phyloP scores from a whole-genome alignment of 2,888 invertebrate genomes.

The Lapara coniferarum region DNA sequence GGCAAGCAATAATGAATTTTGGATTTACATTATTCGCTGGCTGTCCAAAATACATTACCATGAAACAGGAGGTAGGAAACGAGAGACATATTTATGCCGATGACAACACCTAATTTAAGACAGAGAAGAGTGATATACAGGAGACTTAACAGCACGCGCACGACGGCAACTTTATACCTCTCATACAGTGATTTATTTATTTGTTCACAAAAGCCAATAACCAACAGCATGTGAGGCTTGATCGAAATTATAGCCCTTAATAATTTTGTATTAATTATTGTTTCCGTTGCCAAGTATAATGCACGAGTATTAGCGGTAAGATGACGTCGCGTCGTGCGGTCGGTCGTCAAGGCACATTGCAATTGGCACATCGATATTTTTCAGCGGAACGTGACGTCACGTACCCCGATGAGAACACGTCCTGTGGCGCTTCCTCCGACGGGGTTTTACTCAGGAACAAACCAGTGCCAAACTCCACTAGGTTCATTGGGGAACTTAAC shows the following conservation, averaged over 20 bases:
- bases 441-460: constrained; percentile 96
- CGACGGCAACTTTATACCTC: constrained; percentile 46
- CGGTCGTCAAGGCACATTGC: constrained; percentile 59
- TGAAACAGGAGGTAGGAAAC: constrained; percentile 51
- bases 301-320: neutral
- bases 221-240: neutral
- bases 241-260: neutral
- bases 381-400: constrained; percentile 70
- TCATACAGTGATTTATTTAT: constrained; percentile 8
- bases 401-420: constrained; percentile 86
- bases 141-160: constrained; percentile 54
- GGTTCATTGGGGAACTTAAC: constrained; percentile 94
- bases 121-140: constrained; percentile 64
- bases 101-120: constrained; percentile 60
- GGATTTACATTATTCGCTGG: constrained; percentile 31
- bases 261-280: neutral
- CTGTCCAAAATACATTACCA: constrained; percentile 43
- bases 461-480: constrained; percentile 98
- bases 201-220: neutral
- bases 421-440: constrained; percentile 92
- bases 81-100: constrained; percentile 60
- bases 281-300: neutral
- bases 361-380: constrained; percentile 66
- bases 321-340: constrained; percentile 49
- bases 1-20: constrained; percentile 39